A percentile compares a stretch with the other conserved stretches of the same genome.
These are phyloP conservation scores for Tragulus kanchil DNA, from an alignment of 2,113 vertebrate genomes.

Conservation along the genomic window DNA sequence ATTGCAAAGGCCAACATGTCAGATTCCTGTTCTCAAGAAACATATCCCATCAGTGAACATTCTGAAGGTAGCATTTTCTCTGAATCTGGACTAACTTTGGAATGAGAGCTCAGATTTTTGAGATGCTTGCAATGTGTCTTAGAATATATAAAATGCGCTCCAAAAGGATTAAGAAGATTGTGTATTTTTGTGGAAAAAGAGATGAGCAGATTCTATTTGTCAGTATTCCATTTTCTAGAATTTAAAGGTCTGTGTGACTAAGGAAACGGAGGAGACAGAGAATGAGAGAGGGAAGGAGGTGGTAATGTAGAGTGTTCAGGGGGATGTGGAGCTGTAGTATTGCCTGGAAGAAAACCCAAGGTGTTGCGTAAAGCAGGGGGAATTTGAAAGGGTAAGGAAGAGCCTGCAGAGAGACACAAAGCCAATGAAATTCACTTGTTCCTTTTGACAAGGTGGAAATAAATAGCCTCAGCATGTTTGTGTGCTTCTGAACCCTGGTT, in stretches of 20 bases:
- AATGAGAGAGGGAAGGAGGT: not conserved
- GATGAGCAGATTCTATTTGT: not conserved
- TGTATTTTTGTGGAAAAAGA: not conserved
- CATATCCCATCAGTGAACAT: not conserved
- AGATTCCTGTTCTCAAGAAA: not conserved
- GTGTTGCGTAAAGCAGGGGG: not conserved
- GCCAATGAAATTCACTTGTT: constrained; percentile 3
- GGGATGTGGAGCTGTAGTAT: fast-evolving
- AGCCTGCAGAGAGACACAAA: not conserved
- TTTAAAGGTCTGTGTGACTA: not conserved
- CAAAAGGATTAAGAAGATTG: constrained; percentile 65
- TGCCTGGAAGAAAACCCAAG: not conserved
- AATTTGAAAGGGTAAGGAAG: not conserved
- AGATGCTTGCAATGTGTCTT: constrained; percentile 22
- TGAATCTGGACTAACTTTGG: not conserved
- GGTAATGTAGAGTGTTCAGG: no score
- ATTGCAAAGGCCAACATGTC: not conserved
- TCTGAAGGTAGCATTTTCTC: not conserved
- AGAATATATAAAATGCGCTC: constrained; percentile 57
- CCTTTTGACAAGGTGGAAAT: not conserved
- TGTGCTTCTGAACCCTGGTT: constrained; percentile 59
- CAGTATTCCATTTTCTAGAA: not conserved
- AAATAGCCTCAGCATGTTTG: not conserved
- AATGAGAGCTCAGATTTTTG: constrained; percentile 74
- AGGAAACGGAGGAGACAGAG: not conserved